Conservation (phyloP, 2,113 vertebrate genomes). For the Poecile atricapillus region DNA sequence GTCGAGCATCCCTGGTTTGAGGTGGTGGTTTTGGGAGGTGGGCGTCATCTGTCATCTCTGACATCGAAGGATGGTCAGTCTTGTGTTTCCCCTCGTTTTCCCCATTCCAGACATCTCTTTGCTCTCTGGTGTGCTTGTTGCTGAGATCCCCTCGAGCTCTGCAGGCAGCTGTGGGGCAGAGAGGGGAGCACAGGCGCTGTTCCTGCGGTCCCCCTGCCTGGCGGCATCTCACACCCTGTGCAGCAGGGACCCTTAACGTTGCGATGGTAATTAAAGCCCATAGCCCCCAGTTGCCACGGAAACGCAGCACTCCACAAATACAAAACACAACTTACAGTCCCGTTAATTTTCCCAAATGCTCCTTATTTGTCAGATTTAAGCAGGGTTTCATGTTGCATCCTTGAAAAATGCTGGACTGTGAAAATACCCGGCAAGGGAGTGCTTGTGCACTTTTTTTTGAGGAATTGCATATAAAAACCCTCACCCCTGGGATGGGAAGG, state of each 20-base stretch:
- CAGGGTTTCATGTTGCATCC: neutral
- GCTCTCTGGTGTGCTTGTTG: neutral
- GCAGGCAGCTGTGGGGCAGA: neutral
- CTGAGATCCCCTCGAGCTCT: fast-evolving
- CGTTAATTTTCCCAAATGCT: neutral
- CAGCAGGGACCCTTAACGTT: neutral
- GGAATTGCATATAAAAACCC: neutral
- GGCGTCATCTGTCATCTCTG: fast-evolving
- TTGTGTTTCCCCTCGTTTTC: neutral
- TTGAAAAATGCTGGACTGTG: neutral
- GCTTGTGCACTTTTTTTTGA: fast-evolving
- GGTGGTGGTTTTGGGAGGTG: neutral
- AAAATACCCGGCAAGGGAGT: neutral
- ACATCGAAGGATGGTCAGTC: neutral
- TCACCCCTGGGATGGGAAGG: neutral
- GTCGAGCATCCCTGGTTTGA: neutral
- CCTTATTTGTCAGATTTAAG: neutral
- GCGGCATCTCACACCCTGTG: neutral
- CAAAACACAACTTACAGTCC: neutral
- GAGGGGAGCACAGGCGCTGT: fast-evolving
- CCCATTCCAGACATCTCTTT: neutral
- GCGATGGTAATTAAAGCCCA: neutral
- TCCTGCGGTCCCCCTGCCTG: neutral
- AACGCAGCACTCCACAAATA: constrained; percentile 37
- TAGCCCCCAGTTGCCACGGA: constrained; percentile 27